Base-by-base conservation (phyloP, 2,797 vertebrate genomes). In the Dermochelys coriacea region DNA sequence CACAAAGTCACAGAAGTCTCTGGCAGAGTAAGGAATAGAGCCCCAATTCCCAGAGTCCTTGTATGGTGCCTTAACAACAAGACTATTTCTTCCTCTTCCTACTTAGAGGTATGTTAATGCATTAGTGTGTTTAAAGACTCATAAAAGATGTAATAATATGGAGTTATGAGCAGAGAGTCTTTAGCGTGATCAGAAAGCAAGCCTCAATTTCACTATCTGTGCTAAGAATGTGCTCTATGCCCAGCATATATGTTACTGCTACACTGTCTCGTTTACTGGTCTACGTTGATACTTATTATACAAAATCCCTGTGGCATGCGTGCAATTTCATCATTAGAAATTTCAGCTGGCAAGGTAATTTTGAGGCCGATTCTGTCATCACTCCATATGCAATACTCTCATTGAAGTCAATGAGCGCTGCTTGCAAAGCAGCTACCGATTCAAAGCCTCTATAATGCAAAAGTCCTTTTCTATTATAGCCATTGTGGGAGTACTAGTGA, bases 101-200 rank as follows among this genome's bases (percentile, higher is more conserved):
- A 97, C 96, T 96, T 97, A 96, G 96, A 97, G 96, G 87, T 95
- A 96, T 97, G 97, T 97, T 96, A 97, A 96, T 97, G 95, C 95
- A 93, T n/a, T 95, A 97, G 96, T 96, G 97, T 97, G 94, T 97
- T 97, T 96, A 96, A 97, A 97, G 96, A 95, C 94, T 96, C 95
- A 97, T 96, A 97, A 97, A 96, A 96, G 97, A 96, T 96, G 96
- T 97, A 97, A 97, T 97, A 97, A 95, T 94, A 97, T 89, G 94
- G 96, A 92, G 96, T 96, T 97, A 96, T 87, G 95, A 96, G 96
- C 97, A 82, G 94, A 97, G 93, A 96, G 96, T 96, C 96, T 96
- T 96, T 96, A 97, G 96, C 96, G 96, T 96, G 96, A 96, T 96
- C 96, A 95, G 97, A 97, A 96, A 96, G 97, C 96, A 97, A 97